Conservation (phyloP, 2,113 vertebrate genomes). For the Microtus oregoni region DNA sequence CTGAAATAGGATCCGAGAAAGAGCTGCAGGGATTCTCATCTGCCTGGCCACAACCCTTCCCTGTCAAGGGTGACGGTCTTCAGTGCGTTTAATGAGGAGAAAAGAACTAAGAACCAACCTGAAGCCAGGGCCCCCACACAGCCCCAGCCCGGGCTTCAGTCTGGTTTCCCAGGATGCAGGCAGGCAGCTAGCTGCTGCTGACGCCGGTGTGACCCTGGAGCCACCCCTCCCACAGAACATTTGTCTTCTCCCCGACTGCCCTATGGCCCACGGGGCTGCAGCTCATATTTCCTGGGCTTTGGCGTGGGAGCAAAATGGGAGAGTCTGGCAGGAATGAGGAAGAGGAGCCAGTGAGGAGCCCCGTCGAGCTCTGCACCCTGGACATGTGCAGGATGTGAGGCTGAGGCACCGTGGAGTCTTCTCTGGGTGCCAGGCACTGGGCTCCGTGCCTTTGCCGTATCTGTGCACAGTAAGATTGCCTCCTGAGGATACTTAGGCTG, state of each 20-base stretch:
- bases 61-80: slow-evolving; percentile 75
- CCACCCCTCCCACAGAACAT: slow-evolving; percentile 80
- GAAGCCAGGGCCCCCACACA: slow-evolving; percentile 83
- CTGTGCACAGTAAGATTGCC: fast-evolving
- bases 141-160: slow-evolving; percentile 78
- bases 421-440: slow-evolving; percentile 34
- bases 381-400: neutral
- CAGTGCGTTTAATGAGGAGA: slow-evolving; percentile 79
- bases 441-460: fast-evolving
- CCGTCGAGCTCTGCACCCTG: neutral
- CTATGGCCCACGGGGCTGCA: neutral
- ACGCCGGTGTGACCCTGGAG: slow-evolving; percentile 73
- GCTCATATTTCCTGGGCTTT: slow-evolving; percentile 50
- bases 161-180: slow-evolving; percentile 79
- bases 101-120: slow-evolving; percentile 86
- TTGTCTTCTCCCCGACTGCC: slow-evolving; percentile 72
- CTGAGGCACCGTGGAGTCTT: too few species aligned
- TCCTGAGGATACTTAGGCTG: neutral
- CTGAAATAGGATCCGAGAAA: neutral
- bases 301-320: neutral
- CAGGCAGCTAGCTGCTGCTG: slow-evolving; percentile 49
- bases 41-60: neutral
- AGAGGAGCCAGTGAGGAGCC: neutral
- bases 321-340: neutral
- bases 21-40: neutral